phyloP scores from a whole-genome alignment of 1,140 invertebrate genomes.

The Cephus cinctus region DNA sequence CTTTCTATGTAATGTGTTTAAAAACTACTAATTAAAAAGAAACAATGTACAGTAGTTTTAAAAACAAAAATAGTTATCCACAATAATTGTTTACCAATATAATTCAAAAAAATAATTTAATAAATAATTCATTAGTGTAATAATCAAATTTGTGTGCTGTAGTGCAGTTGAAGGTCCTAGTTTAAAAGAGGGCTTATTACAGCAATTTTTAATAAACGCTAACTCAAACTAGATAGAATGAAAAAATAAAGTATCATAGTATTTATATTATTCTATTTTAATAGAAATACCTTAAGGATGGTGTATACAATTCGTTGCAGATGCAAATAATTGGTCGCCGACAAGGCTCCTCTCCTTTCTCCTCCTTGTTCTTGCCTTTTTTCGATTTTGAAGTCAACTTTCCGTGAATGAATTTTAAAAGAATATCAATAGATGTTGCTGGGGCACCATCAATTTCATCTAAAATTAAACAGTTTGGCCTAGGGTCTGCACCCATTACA shows the following conservation, averaged over 20 bases:
- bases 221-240: no score
- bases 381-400: conserved; percentile 56
- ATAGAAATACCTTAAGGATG: conserved; percentile 74
- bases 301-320: conserved; percentile 92
- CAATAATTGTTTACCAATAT: no score
- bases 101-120: conserved; percentile 10
- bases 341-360: conserved; percentile 58
- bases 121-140: conserved; percentile 1
- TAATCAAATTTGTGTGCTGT: no score
- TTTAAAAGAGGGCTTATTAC: no score
- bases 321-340: conserved; percentile 91
- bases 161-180: no score
- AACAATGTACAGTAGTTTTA: conserved; percentile 40
- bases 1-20: no score
- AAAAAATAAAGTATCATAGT: no score
- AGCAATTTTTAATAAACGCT: no score
- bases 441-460: conserved; percentile 97
- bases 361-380: conserved; percentile 59
- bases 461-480: conserved; percentile 92
- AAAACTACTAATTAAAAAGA: no score
- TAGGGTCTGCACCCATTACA: conserved; percentile 74
- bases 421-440: conserved; percentile 79
- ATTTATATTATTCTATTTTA: no score
- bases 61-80: conserved; percentile 21
- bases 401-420: conserved; percentile 78